A percentile compares a stretch with the other conserved stretches of the same genome.
These are phyloP conservation scores for Lithophane leautieri DNA, from an alignment of 2,888 invertebrate genomes.

Conservation along the genomic window DNA sequence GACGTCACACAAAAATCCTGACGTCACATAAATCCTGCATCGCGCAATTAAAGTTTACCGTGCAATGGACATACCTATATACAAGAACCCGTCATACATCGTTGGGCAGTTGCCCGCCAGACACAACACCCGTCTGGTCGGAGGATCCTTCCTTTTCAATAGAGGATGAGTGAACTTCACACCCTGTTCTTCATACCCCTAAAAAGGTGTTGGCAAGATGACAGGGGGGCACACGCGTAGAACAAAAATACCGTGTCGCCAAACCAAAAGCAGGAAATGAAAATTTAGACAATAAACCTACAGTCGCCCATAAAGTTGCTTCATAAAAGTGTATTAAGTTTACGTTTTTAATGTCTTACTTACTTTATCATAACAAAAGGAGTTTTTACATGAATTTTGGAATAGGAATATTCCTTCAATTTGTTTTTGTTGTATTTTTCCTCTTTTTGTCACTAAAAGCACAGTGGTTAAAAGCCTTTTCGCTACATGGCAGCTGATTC, in stretches of 20 bases:
- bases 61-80: too few relatives aligned
- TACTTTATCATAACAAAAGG: neutral
- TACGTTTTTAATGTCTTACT: constrained; percentile 8
- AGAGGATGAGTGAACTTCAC: too few relatives aligned
- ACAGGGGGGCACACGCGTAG: too few relatives aligned
- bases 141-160: too few relatives aligned
- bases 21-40: too few relatives aligned
- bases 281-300: constrained; percentile 4
- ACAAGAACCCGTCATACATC: too few relatives aligned
- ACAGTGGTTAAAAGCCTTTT: neutral
- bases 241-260: neutral
- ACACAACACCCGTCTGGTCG: too few relatives aligned
- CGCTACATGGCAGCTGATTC: neutral
- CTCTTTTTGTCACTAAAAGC: neutral
- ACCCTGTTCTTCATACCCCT: too few relatives aligned
- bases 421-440: neutral
- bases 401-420: neutral
- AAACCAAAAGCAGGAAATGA: constrained; percentile 7
- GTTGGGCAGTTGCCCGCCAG: too few relatives aligned
- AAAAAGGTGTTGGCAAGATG: constrained; percentile 8
- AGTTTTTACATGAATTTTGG: neutral
- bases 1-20: too few relatives aligned
- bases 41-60: too few relatives aligned
- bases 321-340: constrained; percentile 12
- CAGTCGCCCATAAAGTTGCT: constrained; percentile 7